Conservation (phyloP, 1,140 invertebrate genomes). For the Spodoptera frugiperda region DNA sequence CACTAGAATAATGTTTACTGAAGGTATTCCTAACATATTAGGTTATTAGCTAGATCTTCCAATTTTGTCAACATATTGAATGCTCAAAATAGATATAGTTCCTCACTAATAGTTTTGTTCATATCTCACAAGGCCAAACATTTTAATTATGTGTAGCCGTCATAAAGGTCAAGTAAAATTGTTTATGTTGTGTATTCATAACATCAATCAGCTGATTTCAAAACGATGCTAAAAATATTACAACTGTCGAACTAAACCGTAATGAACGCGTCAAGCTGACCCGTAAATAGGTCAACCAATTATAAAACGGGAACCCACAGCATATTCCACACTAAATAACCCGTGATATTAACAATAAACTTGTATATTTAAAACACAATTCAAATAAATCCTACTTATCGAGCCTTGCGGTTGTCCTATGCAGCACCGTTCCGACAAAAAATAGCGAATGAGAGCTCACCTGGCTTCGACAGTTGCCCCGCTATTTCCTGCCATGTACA, state of each 20-base stretch:
- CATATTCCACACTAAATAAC: background rate
- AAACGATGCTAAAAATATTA: conserved; percentile 21
- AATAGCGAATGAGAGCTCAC: conserved; percentile 57
- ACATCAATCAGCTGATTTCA: conserved; percentile 34
- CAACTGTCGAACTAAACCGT: background rate
- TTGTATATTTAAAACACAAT: background rate
- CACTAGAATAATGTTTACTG: too few species aligned
- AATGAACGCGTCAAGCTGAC: background rate
- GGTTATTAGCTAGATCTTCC: too few species aligned
- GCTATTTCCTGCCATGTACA: conserved; percentile 80
- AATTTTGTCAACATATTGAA: too few species aligned
- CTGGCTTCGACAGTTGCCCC: conserved; percentile 73
- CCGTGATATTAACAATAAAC: background rate
- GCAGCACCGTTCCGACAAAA: conserved; percentile 59
- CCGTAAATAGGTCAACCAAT: conserved; percentile 16
- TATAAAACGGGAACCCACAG: background rate
- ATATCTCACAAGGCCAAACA: conserved; percentile 23
- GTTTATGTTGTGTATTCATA: conserved; percentile 18
- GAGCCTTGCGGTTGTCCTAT: conserved; percentile 56
- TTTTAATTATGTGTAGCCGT: background rate
- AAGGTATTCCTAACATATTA: too few species aligned
- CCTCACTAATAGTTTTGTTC: conserved; percentile 7
- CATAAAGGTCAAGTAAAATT: background rate
- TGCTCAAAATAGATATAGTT: too few species aligned
- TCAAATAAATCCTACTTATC: background rate